Base-by-base conservation (phyloP, 2,888 invertebrate species). In the Thera britannica region DNA sequence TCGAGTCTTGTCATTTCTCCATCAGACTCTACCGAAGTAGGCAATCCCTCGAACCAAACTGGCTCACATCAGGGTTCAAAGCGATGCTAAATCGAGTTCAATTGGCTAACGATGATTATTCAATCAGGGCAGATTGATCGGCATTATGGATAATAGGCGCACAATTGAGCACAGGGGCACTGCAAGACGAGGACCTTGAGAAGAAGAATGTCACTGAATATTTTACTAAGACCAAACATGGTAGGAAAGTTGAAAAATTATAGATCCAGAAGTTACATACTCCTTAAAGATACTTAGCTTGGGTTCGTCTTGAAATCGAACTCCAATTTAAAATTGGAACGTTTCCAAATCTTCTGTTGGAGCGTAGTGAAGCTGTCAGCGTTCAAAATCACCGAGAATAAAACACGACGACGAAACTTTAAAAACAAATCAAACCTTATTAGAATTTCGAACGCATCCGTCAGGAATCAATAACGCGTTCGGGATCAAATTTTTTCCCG, bases 81-180 rank as follows among this genome's bases (percentile, higher is more conserved):
- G 68, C 71, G 69, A 72, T 68, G 81, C 83, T 84, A 82, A 90
- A 90, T 91, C 87, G 88, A 86, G 83, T 85, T 89, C 93, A 93
- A 93, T 93, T 93, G 92, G 83, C 84, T 90, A 89, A 93, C 92
- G 90, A 93, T 90, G 93, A 90, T 90, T 90, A 90, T 91, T 90
- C 93, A 92, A 92, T 93, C 91, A 90, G 85, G 83, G 82, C 88
- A 88, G 92, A 92, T 93, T 92, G 92, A 93, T 93, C 90, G 87
- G 89, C 84, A 87, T 92, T 92, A 93, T 91, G 85, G 89, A 88
- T 91, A 91, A 92, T 87, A 83, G 86, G 80, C 82, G 82, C 72
- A 80, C 87, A 87, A 75, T 72, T 73, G 73, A 68, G 44, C 81
- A 80, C 79, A 77, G 71, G 49, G 72, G 61, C 64, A 72, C 56